Evolutionary conservation across 2,113 vertebrate species (phyloP), one percentile per base, ranked within the genome.

Genomic region (Ptyas mucosa): DNA sequence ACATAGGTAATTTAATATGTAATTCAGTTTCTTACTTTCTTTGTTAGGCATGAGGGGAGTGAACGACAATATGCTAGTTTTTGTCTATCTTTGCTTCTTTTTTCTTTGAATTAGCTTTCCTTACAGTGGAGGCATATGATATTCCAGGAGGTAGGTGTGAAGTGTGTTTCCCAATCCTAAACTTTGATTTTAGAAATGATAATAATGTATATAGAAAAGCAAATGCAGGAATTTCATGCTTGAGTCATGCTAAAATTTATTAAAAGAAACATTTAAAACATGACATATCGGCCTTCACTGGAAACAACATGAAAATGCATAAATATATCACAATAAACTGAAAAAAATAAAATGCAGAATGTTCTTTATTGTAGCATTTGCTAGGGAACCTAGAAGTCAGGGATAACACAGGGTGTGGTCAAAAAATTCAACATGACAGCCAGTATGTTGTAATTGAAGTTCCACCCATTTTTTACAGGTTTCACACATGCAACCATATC

Each of bases 121-220:
- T 97, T 97, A 54, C 96, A 94, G 88, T 93, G 95, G 98, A 98
- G 97, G 97, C 97, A 91, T 95, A 93, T 95, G 96, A 97, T 93
- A 94, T 90, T 97, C 90, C 94, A 96, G 94, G 98, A 98, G 98
- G 98, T 98, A 98, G 97, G 97, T 98, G 92, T 93, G 93, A 94
- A 94, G 58, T 95, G 92, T 97, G 92, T 92, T 75, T 95, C 94
- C 96, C 96, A 94, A 94, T 90, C 1, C 89, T 61, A 87, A 93
- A 95, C 94, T 92, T 87, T 93, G 46, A 46, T 81, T 90, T 69
- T 91, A 46, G 93, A 95, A 96, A 29, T 93, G 86, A 92, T 96
- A 88, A 93, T 96, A 91, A 91, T 88, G 69, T 92, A 43, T 94
- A 54, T 89, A 93, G 90, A 87, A 39, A 92, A 18, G 43, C 26